These are phyloP conservation scores for Lophius piscatorius DNA, from an alignment of 2,113 vertebrate species.

Conservation along the genomic window DNA sequence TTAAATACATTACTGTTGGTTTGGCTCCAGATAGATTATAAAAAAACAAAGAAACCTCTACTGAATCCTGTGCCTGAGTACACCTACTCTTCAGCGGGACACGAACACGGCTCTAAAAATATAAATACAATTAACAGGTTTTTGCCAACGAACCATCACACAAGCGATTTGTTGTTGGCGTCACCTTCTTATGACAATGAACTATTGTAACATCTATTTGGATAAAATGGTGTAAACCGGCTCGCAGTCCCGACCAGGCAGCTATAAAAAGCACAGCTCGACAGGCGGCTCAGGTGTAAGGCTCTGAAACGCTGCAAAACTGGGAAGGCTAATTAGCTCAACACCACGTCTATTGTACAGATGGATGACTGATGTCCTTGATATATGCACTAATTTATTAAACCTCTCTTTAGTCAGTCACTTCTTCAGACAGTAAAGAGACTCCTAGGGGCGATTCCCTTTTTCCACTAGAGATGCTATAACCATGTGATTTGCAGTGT, in stretches of 20 bases:
- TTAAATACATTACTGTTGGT: constrained; percentile 56
- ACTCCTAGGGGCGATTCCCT: constrained; percentile 42
- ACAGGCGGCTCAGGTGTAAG: constrained; percentile 57
- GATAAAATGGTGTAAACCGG: constrained; percentile 51
- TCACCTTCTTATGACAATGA: constrained; percentile 46
- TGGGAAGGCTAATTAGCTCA: constrained; percentile 55
- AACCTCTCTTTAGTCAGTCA: constrained; percentile 53
- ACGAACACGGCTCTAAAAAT: constrained; percentile 53
- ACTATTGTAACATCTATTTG: constrained; percentile 59
- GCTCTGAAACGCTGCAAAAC: constrained; percentile 64
- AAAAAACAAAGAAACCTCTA: constrained; percentile 54
- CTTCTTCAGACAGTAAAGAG: constrained; percentile 50
- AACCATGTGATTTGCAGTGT: constrained; percentile 22
- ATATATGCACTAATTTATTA: constrained; percentile 52
- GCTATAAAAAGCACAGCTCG: constrained; percentile 26
- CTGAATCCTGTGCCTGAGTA: constrained; percentile 35
- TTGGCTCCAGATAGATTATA: constrained; percentile 46
- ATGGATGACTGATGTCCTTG: constrained; percentile 50
- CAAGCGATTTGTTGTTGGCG: constrained; percentile 50
- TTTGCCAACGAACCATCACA: constrained; percentile 61
- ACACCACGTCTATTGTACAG: constrained; percentile 58
- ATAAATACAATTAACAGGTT: constrained; percentile 66
- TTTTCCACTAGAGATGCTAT: constrained; percentile 34
- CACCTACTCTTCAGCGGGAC: constrained; percentile 40
- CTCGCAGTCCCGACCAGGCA: constrained; percentile 40